Conservation (phyloP, 2,888 invertebrate genomes). For the Physocephala rufipes region DNA sequence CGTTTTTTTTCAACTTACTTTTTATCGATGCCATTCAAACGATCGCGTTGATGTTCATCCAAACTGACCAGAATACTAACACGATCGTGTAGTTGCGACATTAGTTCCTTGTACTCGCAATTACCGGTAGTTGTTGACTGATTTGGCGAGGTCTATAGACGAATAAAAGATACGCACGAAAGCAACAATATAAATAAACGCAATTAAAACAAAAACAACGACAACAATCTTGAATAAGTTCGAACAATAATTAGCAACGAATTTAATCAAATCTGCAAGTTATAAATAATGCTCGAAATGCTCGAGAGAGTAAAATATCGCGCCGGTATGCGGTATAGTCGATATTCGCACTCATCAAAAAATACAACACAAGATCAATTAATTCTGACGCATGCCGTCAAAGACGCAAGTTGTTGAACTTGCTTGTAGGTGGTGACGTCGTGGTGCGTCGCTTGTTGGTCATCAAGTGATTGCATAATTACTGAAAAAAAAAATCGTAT, state of each 20-base stretch:
- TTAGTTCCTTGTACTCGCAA: constrained; percentile 49
- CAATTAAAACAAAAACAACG: background rate
- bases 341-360: no score
- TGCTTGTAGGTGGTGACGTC: background rate
- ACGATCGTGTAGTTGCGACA: constrained; percentile 61
- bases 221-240: background rate
- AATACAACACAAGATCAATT: no score
- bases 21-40: constrained; percentile 62
- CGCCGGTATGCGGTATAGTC: no score
- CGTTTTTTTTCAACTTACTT: constrained; percentile 56
- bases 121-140: background rate
- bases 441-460: background rate
- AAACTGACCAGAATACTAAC: constrained; percentile 59
- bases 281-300: no score
- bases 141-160: no score
- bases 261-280: no score
- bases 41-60: constrained; percentile 61
- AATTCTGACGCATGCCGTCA: background rate
- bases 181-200: background rate
- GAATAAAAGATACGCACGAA: background rate
- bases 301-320: no score
- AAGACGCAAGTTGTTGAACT: constrained; percentile 21
- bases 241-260: background rate
- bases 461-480: background rate
- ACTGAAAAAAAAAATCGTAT: background rate